These are phyloP conservation scores for Chloroceryle aenea DNA, from an alignment of 2,113 vertebrate species.

Conservation along the genomic window DNA sequence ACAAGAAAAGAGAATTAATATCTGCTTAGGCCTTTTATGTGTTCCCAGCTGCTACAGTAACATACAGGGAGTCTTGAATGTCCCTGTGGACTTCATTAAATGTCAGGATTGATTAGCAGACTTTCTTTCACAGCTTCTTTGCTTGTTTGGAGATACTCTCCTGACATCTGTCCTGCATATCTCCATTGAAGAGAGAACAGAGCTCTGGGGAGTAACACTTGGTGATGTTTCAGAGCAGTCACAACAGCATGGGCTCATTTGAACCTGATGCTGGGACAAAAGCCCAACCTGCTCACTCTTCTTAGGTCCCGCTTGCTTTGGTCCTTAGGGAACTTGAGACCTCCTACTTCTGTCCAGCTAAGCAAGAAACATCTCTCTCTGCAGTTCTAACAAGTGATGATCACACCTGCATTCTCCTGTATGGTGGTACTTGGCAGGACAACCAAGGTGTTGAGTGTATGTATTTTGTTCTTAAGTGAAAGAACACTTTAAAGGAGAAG, in stretches of 20 bases:
- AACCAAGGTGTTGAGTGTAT: not conserved
- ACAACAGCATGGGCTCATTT: not conserved
- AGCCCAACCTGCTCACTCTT: not conserved
- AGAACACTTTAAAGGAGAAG: not conserved
- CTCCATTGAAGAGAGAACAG: not conserved
- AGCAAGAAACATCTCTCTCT: not conserved
- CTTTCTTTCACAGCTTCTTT: not conserved
- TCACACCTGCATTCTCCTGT: not conserved
- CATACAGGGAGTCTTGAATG: not conserved
- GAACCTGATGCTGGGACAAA: not conserved
- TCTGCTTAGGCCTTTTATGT: not conserved
- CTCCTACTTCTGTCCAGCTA: not conserved
- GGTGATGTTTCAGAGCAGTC: not conserved
- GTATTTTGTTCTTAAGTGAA: not conserved
- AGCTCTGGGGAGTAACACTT: not conserved
- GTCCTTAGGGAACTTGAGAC: not conserved
- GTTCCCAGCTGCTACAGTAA: not conserved
- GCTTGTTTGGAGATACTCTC: not conserved
- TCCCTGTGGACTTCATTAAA: not conserved
- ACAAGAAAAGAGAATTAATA: not conserved
- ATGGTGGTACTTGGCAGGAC: not conserved
- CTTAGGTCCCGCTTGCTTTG: not conserved
- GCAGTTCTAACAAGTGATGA: not conserved
- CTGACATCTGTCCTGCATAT: not conserved
- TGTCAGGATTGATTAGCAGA: not conserved